Evolutionary conservation across 30 jellyfish, hydroid and myxozoan genomes (phyloP).

Genomic region (Mastigias papua): DNA sequence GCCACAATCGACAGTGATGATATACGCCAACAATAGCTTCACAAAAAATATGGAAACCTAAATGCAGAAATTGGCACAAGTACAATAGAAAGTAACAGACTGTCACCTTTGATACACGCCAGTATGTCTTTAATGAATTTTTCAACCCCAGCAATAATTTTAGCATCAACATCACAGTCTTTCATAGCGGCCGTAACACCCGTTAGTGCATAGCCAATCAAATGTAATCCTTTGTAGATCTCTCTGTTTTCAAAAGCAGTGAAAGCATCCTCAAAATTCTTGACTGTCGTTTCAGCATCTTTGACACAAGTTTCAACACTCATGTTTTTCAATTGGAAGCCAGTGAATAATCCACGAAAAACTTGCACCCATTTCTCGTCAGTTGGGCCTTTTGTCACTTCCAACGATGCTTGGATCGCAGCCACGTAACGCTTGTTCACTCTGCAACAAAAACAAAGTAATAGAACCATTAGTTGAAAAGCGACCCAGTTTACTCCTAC

Average conservation of each 20-base stretch:
- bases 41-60: no score
- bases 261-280: slow-evolving; percentile 75
- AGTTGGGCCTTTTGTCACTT: slow-evolving; percentile 75
- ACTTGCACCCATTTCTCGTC: slow-evolving; percentile 96
- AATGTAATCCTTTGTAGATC: slow-evolving; percentile 86
- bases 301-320: slow-evolving; percentile 88
- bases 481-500: no score
- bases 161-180: slow-evolving; percentile 80
- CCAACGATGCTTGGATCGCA: slow-evolving; percentile 76
- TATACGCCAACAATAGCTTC: no score
- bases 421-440: slow-evolving; percentile 86
- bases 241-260: slow-evolving; percentile 85
- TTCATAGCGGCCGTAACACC: slow-evolving; percentile 71
- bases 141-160: slow-evolving; percentile 50
- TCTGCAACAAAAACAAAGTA: slow-evolving; percentile 23
- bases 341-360: slow-evolving; percentile 93
- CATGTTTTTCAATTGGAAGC: slow-evolving; percentile 73
- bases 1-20: no score
- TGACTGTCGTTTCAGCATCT: slow-evolving; percentile 81
- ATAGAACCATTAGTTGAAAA: no score
- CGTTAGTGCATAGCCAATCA: slow-evolving; percentile 80
- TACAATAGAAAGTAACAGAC: no score
- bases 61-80: no score
- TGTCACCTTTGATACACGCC: slow-evolving; percentile 74
- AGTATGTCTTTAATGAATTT: slow-evolving; percentile 81